A percentile compares a stretch with the other conserved stretches of the same genome.
Evolutionary conservation across 2,797 vertebrate species (phyloP).

Genomic region (Falco peregrinus): DNA sequence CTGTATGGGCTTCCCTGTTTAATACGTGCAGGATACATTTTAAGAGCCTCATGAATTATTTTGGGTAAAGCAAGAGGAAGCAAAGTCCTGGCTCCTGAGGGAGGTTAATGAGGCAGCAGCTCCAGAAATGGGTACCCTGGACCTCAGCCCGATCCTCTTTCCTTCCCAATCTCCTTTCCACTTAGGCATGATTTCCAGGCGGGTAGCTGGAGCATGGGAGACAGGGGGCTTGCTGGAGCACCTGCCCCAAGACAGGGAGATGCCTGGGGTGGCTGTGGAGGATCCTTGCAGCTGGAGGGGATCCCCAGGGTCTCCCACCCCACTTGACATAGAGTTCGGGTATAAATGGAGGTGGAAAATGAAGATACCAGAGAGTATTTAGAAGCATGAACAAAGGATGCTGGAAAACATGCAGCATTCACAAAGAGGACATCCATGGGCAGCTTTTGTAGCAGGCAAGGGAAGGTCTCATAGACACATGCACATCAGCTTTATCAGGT

Average conservation of each 20-base stretch:
- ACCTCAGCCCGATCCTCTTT: neutral
- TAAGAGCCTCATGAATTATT: neutral
- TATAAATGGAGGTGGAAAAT: rapidly evolving
- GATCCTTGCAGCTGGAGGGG: neutral
- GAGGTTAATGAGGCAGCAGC: neutral
- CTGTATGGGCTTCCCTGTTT: neutral
- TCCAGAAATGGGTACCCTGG: neutral
- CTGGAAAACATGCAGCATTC: neutral
- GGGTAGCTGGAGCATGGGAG: rapidly evolving
- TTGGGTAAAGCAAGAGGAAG: neutral
- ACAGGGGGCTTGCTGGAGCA: rapidly evolving
- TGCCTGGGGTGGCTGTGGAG: neutral
- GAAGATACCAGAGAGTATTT: neutral
- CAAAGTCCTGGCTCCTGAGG: neutral
- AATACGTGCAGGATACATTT: neutral
- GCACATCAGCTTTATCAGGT: neutral
- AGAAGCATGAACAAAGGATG: neutral
- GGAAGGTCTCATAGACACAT: neutral
- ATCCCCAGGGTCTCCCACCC: neutral
- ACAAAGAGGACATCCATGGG: rapidly evolving
- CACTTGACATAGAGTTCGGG: neutral
- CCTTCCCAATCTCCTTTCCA: neutral
- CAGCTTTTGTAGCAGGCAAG: neutral
- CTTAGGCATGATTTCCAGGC: neutral
- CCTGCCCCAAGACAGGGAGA: neutral